Evolutionary conservation across 2,888 invertebrate species (phyloP).

Genomic region (Slavum lentiscoides): DNA sequence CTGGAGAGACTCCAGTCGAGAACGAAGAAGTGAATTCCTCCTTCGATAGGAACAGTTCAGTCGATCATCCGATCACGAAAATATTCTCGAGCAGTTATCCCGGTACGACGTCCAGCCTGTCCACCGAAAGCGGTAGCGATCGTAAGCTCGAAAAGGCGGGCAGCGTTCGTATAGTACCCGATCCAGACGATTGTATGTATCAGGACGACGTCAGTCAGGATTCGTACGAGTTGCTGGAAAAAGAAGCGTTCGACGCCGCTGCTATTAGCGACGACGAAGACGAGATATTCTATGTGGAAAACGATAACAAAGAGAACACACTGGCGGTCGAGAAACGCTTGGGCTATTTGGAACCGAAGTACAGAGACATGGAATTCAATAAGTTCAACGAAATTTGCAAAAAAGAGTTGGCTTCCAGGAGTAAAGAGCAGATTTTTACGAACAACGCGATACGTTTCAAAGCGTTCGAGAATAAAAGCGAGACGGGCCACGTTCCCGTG

Average conservation of each 20-base stretch:
- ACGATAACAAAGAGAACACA: constrained; percentile 62
- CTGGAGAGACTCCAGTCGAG: constrained; percentile 55
- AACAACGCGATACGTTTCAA: constrained; percentile 55
- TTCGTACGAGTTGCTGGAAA: constrained; percentile 82
- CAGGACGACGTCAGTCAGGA: constrained; percentile 87
- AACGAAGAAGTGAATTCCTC: constrained; percentile 44
- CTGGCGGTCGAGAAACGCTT: constrained; percentile 54
- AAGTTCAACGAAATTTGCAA: constrained; percentile 58
- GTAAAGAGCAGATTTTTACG: constrained; percentile 52
- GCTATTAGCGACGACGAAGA: constrained; percentile 74
- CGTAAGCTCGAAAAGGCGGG: constrained; percentile 67
- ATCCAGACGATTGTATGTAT: constrained; percentile 61
- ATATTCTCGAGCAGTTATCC: constrained; percentile 86
- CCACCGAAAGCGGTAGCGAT: constrained; percentile 69
- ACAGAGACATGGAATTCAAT: constrained; percentile 57
- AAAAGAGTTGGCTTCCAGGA: constrained; percentile 56
- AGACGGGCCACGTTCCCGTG: constrained; percentile 59
- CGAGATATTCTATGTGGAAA: constrained; percentile 78
- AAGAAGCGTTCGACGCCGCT: constrained; percentile 61
- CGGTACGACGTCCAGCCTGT: constrained; percentile 71
- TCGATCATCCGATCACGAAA: constrained; percentile 62
- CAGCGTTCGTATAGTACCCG: constrained; percentile 57
- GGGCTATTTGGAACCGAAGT: constrained; percentile 56
- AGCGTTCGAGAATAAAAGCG: constrained; percentile 57
- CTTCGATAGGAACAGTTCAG: constrained; percentile 46